Evolutionary conservation across 2,113 vertebrate genomes (phyloP).

Genomic region (Caranx melampygus): DNA sequence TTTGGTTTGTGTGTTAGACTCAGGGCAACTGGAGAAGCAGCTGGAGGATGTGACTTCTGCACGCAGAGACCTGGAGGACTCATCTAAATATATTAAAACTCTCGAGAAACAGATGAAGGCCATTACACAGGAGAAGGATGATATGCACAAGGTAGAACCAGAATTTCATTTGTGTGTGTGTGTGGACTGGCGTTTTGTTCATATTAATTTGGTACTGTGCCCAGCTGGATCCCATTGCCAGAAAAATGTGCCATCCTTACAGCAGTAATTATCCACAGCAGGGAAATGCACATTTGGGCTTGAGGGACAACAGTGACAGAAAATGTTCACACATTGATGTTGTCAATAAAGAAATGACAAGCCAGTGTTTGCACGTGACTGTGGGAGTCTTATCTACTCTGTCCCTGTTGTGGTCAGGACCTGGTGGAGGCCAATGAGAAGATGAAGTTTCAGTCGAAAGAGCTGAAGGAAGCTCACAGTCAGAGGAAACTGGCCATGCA

Average conservation of each 20-base stretch:
- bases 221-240: not conserved
- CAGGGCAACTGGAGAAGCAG: conserved; percentile 90
- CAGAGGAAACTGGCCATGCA: conserved; percentile 97
- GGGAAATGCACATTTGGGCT: not conserved
- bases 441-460: conserved; percentile 95
- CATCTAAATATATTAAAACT: conserved; percentile 90
- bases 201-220: not conserved
- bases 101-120: conserved; percentile 93
- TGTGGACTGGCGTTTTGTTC: not conserved
- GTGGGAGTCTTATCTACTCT: not conserved
- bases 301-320: not conserved
- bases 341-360: not conserved
- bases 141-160: conserved; percentile 91
- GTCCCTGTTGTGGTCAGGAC: conserved; percentile 82
- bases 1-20: conserved; percentile 81
- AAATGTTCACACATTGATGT: not conserved
- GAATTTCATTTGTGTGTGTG: not conserved
- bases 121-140: conserved; percentile 90
- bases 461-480: conserved; percentile 97
- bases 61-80: conserved; percentile 91
- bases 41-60: conserved; percentile 89
- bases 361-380: not conserved
- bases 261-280: not conserved
- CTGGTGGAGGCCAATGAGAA: conserved; percentile 90
- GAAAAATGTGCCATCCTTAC: not conserved